Percentiles rank a stretch among this genome's conserved stretches.
These are phyloP conservation scores for Sus cebifrons DNA, from an alignment of 2,797 vertebrate genomes.

Conservation along the genomic window DNA sequence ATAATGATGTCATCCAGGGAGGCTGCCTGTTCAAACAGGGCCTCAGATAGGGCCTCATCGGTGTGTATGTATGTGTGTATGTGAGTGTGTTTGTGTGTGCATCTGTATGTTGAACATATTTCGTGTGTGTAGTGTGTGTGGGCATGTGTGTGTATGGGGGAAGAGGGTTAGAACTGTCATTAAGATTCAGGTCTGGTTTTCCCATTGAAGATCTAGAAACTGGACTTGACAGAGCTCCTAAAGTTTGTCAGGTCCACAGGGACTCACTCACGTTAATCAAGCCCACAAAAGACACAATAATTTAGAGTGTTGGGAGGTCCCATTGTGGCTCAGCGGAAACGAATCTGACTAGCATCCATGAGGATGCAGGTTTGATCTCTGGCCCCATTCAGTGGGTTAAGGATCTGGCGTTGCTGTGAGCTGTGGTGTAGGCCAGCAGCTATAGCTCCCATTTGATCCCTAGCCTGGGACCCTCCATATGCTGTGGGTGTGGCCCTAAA, in stretches of 20 bases:
- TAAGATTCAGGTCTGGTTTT: neutral
- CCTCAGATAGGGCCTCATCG: neutral
- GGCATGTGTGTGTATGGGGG: neutral
- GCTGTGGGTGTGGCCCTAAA: too few relatives aligned
- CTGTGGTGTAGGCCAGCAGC: too few relatives aligned
- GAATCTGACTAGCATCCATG: too few relatives aligned
- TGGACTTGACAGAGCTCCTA: conserved; percentile 18
- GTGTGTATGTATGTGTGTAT: neutral
- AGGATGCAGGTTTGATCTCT: too few relatives aligned
- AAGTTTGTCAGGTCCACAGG: neutral
- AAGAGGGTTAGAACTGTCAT: neutral
- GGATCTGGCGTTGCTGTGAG: too few relatives aligned
- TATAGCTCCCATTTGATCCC: too few relatives aligned
- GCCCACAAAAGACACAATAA: conserved; percentile 36
- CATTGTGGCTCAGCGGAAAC: too few relatives aligned
- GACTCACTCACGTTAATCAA: neutral
- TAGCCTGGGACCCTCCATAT: too few relatives aligned
- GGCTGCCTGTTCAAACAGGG: neutral
- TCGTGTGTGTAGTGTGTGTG: neutral
- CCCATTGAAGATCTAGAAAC: neutral
- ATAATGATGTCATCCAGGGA: neutral
- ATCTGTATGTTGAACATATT: neutral
- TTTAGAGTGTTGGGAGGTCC: neutral
- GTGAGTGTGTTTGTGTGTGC: neutral
- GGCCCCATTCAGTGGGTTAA: too few relatives aligned